Conservation (phyloP, 1,140 invertebrate genomes). For the Triops longicaudatus region DNA sequence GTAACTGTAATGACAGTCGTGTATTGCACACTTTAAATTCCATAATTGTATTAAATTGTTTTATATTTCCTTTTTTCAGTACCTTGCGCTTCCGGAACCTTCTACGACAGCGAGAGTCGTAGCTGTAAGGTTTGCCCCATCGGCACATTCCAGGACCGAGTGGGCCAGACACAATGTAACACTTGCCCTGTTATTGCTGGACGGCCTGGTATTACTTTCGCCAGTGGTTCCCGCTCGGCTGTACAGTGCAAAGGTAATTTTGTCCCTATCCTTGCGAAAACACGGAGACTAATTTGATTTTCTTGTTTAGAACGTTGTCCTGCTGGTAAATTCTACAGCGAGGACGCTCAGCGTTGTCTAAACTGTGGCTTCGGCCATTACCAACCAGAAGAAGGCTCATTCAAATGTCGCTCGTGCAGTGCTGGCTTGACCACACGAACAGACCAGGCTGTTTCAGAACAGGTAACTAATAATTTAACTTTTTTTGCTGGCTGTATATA, state of each 20-base stretch:
- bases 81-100: conserved; percentile 87
- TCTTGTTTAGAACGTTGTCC: conserved; percentile 65
- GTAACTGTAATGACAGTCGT: too few species aligned
- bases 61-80: conserved; percentile 51
- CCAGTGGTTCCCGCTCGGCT: conserved; percentile 71
- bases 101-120: conserved; percentile 62
- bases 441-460: conserved; percentile 70
- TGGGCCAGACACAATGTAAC: conserved; percentile 78
- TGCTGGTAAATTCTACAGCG: conserved; percentile 84
- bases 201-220: conserved; percentile 73
- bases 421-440: conserved; percentile 88
- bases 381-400: conserved; percentile 82
- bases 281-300: conserved; percentile 5
- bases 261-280: background rate
- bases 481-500: background rate
- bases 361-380: conserved; percentile 91
- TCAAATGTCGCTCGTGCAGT: conserved; percentile 78
- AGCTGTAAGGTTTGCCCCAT: conserved; percentile 74
- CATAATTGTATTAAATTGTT: conserved; percentile 30
- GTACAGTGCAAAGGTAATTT: conserved; percentile 75
- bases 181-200: conserved; percentile 79
- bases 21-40: too few species aligned
- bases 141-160: conserved; percentile 88
- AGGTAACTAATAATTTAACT: conserved; percentile 35
- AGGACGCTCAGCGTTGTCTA: conserved; percentile 69